A percentile compares a stretch with the other conserved stretches of the same genome.
Conservation (phyloP, 2,113 vertebrate genomes). For the Centropus unirufus region DNA sequence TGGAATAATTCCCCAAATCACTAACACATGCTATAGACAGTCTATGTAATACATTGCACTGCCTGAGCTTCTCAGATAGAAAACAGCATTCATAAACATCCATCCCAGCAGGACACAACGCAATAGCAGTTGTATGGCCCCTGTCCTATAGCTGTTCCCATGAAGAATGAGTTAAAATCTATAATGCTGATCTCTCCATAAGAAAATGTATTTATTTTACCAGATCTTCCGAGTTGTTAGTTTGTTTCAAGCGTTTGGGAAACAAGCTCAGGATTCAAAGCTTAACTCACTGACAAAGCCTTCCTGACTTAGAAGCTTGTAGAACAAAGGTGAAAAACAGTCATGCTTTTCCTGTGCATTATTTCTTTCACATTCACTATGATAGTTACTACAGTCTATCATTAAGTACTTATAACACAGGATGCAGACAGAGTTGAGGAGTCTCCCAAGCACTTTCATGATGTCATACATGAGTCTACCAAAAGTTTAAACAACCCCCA, state of each 20-base stretch:
- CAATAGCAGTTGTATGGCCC: not conserved
- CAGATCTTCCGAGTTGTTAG: not conserved
- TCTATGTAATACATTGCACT: not conserved
- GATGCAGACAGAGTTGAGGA: not conserved
- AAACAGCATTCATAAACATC: not conserved
- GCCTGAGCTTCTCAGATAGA: not conserved
- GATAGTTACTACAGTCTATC: not conserved
- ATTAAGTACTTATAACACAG: not conserved
- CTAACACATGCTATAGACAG: not conserved
- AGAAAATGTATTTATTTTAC: not conserved
- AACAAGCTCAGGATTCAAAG: not conserved
- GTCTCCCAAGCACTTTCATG: not conserved
- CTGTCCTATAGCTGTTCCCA: not conserved
- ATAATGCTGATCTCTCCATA: not conserved
- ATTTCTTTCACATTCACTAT: not conserved
- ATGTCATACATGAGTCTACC: not conserved
- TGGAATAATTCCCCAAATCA: not conserved
- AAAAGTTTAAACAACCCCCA: not conserved
- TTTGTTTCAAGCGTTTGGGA: not conserved
- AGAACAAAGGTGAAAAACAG: not conserved
- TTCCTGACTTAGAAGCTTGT: not conserved
- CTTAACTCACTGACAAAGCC: not conserved
- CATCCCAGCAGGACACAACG: not conserved
- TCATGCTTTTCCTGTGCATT: not conserved
- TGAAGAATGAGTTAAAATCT: not conserved